Conservation (phyloP, 1,140 invertebrate species). For the Drosophila gunungcola region DNA sequence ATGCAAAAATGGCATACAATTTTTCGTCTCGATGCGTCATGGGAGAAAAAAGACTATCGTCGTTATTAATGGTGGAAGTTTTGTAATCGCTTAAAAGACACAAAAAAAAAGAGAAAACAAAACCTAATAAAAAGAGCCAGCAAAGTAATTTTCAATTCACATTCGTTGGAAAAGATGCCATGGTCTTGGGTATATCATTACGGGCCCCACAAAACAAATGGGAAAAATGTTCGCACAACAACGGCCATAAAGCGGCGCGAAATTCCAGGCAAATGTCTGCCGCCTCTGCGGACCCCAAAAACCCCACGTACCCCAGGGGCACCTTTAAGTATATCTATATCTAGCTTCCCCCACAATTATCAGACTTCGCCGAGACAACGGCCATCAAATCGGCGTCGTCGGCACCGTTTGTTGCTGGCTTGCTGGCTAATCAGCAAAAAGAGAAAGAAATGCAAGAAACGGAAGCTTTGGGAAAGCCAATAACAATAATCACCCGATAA, state of each 20-base stretch:
- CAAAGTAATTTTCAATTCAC: slow-evolving; percentile 48
- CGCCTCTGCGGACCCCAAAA: not conserved
- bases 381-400: slow-evolving; percentile 34
- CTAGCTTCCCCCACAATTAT: slow-evolving; percentile 47
- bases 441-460: slow-evolving; percentile 35
- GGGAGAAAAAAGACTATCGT: slow-evolving; percentile 4
- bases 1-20: slow-evolving; percentile 34
- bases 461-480: slow-evolving; percentile 46
- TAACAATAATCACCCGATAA: slow-evolving; percentile 39
- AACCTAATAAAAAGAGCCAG: slow-evolving; percentile 35
- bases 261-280: slow-evolving; percentile 28
- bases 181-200: slow-evolving; percentile 42
- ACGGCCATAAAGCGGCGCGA: slow-evolving; percentile 33
- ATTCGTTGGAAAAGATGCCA: slow-evolving; percentile 40
- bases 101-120: slow-evolving; percentile 31
- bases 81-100: slow-evolving; percentile 39
- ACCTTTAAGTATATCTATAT: slow-evolving; percentile 24
- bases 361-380: slow-evolving; percentile 25
- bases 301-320: not conserved
- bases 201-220: slow-evolving; percentile 28
- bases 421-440: slow-evolving; percentile 28
- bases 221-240: slow-evolving; percentile 49
- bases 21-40: slow-evolving; percentile 49
- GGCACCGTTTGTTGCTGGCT: slow-evolving; percentile 26
- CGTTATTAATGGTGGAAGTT: slow-evolving; percentile 35